phyloP scores from a whole-genome alignment of 2,797 vertebrate genomes.

The Yasuhikotakia modesta region DNA sequence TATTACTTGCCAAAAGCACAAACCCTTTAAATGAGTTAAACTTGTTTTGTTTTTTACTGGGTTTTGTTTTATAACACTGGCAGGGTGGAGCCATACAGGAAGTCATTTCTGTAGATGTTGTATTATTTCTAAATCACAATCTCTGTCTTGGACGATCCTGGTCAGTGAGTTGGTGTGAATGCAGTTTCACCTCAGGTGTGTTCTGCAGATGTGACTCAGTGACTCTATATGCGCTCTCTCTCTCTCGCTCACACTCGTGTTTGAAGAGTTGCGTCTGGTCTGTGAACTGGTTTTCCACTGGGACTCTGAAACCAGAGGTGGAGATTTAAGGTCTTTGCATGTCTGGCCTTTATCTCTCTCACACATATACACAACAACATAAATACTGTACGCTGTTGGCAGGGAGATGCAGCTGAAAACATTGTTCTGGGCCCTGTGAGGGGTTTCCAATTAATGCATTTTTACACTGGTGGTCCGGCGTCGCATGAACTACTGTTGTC shows the following conservation, averaged over 20 bases:
- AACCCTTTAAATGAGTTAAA: no score
- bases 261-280: constrained; percentile 56
- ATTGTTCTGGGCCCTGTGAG: no score
- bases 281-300: constrained; percentile 77
- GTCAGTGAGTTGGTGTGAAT: background rate
- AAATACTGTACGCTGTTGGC: background rate
- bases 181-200: constrained; percentile 84
- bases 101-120: background rate
- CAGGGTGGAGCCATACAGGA: background rate
- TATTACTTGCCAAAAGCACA: no score
- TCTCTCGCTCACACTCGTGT: constrained; percentile 71
- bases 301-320: constrained; percentile 78
- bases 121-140: background rate
- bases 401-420: no score
- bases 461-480: no score
- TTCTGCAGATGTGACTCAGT: constrained; percentile 86
- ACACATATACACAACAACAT: background rate
- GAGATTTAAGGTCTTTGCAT: background rate
- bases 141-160: background rate
- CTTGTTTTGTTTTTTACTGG: background rate
- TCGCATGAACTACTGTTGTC: background rate
- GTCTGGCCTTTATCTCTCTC: background rate
- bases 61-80: background rate
- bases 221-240: constrained; percentile 80
- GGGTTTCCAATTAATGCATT: no score